phyloP scores from a whole-genome alignment of 2,888 invertebrate species.

The Frankliniella fusca region DNA sequence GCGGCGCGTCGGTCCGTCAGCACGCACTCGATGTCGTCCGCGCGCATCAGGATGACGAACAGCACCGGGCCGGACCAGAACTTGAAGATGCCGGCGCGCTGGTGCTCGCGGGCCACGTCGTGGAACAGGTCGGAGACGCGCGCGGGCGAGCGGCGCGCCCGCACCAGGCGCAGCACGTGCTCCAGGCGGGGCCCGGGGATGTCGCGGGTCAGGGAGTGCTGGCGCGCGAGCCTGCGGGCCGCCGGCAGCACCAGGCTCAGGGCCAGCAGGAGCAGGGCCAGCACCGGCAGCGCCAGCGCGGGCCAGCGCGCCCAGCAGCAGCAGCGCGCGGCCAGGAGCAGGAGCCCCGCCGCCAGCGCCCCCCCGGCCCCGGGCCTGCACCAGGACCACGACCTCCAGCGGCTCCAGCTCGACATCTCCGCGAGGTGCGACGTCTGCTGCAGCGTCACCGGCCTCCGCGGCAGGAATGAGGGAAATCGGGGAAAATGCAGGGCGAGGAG shows the following conservation, averaged over 20 bases:
- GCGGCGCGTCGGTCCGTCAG: background rate
- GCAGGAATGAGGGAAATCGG: too few species aligned
- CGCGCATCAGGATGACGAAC: slow-evolving; percentile 1
- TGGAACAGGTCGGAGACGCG: slow-evolving; percentile 11
- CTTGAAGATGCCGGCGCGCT: background rate
- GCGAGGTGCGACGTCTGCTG: background rate
- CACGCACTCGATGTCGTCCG: slow-evolving; percentile 14
- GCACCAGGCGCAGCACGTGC: background rate
- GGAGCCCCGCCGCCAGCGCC: background rate
- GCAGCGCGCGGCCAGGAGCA: background rate
- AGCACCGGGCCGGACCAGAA: slow-evolving; percentile 1
- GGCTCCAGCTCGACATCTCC: background rate
- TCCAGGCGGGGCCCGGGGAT: slow-evolving; percentile 2
- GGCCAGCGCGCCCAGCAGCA: background rate
- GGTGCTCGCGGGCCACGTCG: background rate
- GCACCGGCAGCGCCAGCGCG: background rate
- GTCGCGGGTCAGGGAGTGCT: background rate
- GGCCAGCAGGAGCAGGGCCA: background rate
- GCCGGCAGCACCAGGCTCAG: background rate
- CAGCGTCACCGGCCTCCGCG: too few species aligned
- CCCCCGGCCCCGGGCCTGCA: background rate
- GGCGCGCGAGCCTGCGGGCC: background rate
- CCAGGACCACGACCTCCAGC: background rate
- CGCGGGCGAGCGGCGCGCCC: background rate
- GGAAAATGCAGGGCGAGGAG: background rate